Conservation (phyloP, 2,797 vertebrate species). For the Erethizon dorsatum region DNA sequence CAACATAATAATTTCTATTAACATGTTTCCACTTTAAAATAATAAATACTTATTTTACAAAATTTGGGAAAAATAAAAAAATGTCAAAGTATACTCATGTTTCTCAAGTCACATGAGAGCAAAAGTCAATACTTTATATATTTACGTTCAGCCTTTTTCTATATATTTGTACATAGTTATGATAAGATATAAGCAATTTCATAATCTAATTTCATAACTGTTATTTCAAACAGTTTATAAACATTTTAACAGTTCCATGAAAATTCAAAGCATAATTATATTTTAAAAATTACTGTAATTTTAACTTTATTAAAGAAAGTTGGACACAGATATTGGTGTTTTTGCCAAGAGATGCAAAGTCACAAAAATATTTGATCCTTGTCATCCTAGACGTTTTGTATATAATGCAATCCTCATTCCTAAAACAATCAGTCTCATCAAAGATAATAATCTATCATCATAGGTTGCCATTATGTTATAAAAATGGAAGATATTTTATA, state of each 20-base stretch:
- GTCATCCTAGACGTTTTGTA: not conserved
- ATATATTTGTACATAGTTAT: not conserved
- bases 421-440: not conserved
- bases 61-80: not conserved
- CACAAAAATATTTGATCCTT: not conserved
- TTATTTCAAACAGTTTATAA: slow-evolving; percentile 42
- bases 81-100: not conserved
- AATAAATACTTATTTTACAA: slow-evolving; percentile 41
- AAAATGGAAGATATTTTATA: slow-evolving; percentile 7
- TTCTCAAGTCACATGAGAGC: not conserved
- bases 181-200: not conserved
- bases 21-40: slow-evolving; percentile 43
- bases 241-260: not conserved
- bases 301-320: slow-evolving; percentile 4
- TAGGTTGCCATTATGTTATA: not conserved
- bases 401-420: not conserved
- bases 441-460: not conserved
- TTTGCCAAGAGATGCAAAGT: not conserved
- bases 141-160: not conserved
- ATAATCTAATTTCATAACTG: slow-evolving; percentile 21
- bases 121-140: not conserved
- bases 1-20: not conserved
- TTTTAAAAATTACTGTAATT: not conserved
- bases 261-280: slow-evolving; percentile 1
- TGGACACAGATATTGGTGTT: not conserved